These are phyloP conservation scores for Smutsia gigantea DNA, from an alignment of 2,797 vertebrate species.

Conservation along the genomic window DNA sequence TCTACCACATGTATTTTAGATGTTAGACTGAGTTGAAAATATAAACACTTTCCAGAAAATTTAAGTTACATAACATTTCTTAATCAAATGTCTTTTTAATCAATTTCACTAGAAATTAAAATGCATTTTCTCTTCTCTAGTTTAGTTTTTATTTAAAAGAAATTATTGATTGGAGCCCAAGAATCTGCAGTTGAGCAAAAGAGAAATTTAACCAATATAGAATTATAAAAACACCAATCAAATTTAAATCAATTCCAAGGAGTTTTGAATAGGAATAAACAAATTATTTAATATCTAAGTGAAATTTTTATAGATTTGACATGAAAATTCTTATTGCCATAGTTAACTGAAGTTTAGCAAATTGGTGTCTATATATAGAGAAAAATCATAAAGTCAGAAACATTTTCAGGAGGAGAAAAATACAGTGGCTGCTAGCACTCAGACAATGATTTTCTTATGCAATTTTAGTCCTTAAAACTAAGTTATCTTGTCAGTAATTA, in stretches of 20 bases:
- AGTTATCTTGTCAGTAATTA: constrained; percentile 49
- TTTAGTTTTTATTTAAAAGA: constrained; percentile 71
- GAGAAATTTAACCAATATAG: constrained; percentile 56
- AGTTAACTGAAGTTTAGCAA: constrained; percentile 57
- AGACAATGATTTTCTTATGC: not conserved
- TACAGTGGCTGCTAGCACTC: constrained; percentile 9
- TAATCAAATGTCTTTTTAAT: constrained; percentile 55
- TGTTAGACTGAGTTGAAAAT: constrained; percentile 15
- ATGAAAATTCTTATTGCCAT: constrained; percentile 57
- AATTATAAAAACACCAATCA: constrained; percentile 62
- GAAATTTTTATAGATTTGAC: constrained; percentile 57
- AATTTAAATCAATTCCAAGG: constrained; percentile 69
- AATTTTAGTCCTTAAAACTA: constrained; percentile 42
- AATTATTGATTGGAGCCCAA: constrained; percentile 41
- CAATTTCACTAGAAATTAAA: constrained; percentile 62
- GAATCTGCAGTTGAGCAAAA: constrained; percentile 59
- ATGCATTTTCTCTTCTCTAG: constrained; percentile 44
- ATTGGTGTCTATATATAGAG: constrained; percentile 32
- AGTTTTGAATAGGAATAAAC: constrained; percentile 59
- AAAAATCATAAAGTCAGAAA: constrained; percentile 55
- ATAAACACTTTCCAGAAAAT: constrained; percentile 13
- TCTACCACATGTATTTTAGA: not conserved
- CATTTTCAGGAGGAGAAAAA: constrained; percentile 42
- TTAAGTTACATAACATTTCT: not conserved
- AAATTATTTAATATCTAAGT: constrained; percentile 63